Evolutionary conservation across 2,797 vertebrate genomes (phyloP), one percentile per base, ranked within the genome.

Genomic region (Pseudomugil gertrudae): DNA sequence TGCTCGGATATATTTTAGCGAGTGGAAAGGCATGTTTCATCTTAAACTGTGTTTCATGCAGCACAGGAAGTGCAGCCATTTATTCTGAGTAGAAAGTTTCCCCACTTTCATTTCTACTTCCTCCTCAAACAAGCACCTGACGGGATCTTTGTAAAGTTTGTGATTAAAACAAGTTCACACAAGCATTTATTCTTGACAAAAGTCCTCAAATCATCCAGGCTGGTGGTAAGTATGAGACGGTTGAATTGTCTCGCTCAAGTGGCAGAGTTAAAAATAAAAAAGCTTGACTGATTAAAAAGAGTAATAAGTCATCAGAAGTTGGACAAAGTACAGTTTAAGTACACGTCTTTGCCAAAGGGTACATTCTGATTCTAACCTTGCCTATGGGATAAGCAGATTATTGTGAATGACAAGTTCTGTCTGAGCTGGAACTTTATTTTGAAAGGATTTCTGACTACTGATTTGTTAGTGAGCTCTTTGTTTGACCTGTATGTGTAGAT

Each of bases 371-470:
- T 47, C 45, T 11, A 23, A 21, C 8, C n/a, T 47, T 10, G 45
- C 45, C n/a, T n/a, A 21, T 9, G 19, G 9, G 9, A 47, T 7
- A 47, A 47, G 45, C 2, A 21, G 45, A 47, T 47, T 23, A 10
- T 23, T 47, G 45, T 47, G n/a, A 21, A 47, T 23, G n/a, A 9
- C 11, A 51, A 66, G 23, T 4, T 29, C 3, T 27, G 17, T 30
- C 38, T 51, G 6, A 57, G 2, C 6, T 71, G 60, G 21, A 40
- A 7, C 60, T 29, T 57, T 24, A 43, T 52, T 27, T 40, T 63
- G 9, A 62, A 13, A 1, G 26, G 38, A 14, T 63, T 70, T 7
- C 27, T 29, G 19, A 62, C 24, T 1, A 57, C 3, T 6, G 45
- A 47, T 4, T 67, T 67, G 9, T 50, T 48, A 9, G 30, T 55